Percentiles rank a stretch among this genome's conserved stretches.
Conservation (phyloP, 1,140 invertebrate genomes). For the Eubasilissa regina region DNA sequence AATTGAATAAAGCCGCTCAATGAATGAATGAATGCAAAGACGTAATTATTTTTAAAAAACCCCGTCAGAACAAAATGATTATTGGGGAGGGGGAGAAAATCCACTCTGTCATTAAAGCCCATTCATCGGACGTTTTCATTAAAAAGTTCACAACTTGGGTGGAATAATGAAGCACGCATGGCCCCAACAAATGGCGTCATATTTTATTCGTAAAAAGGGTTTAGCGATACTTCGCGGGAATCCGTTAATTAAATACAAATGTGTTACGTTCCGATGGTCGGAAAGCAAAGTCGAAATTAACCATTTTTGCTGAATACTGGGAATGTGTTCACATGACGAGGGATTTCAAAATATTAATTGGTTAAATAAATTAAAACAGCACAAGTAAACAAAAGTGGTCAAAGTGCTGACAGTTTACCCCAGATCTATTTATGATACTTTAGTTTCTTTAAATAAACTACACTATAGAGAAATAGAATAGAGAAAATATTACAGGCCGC, state of each 20-base stretch:
- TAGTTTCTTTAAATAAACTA: no score
- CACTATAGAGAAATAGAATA: no score
- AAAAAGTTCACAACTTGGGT: slow-evolving; percentile 35
- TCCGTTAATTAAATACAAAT: slow-evolving; percentile 28
- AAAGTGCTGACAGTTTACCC: no score
- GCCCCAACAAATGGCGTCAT: slow-evolving; percentile 22
- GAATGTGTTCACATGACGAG: background rate
- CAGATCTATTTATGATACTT: no score
- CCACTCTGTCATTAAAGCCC: slow-evolving; percentile 33
- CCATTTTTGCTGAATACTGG: background rate
- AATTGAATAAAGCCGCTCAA: slow-evolving; percentile 2
- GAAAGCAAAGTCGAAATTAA: slow-evolving; percentile 2
- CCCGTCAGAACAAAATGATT: slow-evolving; percentile 4
- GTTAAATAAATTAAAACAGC: no score
- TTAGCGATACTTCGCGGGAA: slow-evolving; percentile 9
- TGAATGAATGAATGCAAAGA: slow-evolving; percentile 7
- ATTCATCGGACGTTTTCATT: slow-evolving; percentile 41
- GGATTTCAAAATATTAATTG: background rate
- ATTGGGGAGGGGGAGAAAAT: slow-evolving; percentile 13
- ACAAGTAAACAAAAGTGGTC: background rate
- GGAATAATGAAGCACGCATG: slow-evolving; percentile 27
- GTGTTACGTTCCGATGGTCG: background rate
- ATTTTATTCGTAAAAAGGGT: slow-evolving; percentile 35
- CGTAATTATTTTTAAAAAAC: slow-evolving; percentile 37
- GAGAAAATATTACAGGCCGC: no score